Conservation (phyloP, 2,888 invertebrate species). For the Drosophila incognita region DNA sequence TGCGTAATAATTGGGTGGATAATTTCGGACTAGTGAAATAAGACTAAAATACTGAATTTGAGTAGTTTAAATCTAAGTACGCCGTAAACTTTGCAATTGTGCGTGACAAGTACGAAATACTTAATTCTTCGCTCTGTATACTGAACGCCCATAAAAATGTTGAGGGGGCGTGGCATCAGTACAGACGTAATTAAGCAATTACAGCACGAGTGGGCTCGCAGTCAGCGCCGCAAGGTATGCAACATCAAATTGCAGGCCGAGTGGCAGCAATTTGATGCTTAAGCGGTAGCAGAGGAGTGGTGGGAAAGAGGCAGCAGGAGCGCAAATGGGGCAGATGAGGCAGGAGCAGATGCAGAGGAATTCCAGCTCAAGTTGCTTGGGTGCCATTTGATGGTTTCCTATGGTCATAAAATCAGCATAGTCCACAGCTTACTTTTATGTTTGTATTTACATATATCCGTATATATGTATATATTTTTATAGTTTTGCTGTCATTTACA, state of each 20-base stretch:
- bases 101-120: neutral
- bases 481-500: conserved; percentile 23
- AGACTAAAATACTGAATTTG: neutral
- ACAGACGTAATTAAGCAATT: conserved; percentile 77
- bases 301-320: too few species aligned
- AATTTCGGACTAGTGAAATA: neutral
- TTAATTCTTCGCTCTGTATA: neutral
- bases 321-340: too few species aligned
- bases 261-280: neutral
- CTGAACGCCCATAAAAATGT: conserved; percentile 32
- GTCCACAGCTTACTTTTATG: conserved; percentile 55
- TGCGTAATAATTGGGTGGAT: neutral
- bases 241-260: conserved; percentile 39
- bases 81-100: neutral
- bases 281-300: neutral
- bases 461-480: conserved; percentile 4
- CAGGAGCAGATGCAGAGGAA: neutral
- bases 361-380: conserved; percentile 9
- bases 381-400: conserved; percentile 29
- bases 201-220: conserved; percentile 38
- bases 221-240: conserved; percentile 58
- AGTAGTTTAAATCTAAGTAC: neutral
- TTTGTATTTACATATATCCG: neutral
- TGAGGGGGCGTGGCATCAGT: conserved; percentile 20
- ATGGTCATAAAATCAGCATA: conserved; percentile 57